Evolutionary conservation across 2,888 invertebrate genomes (phyloP).

Genomic region (Chalcosyrphus nemorum): DNA sequence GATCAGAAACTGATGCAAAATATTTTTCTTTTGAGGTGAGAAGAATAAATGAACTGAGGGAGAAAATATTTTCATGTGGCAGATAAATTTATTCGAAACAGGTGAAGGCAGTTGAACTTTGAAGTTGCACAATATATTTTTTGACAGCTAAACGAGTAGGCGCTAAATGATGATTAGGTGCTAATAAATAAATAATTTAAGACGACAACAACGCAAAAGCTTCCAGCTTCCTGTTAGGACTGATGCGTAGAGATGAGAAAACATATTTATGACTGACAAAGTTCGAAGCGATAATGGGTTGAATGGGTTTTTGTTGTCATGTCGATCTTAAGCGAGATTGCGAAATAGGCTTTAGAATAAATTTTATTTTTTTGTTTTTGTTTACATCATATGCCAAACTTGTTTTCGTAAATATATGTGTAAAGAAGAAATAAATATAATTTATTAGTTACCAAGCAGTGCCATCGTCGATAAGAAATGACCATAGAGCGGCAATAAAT

Average conservation of each 20-base stretch:
- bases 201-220: not conserved
- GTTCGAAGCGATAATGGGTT: too few relatives aligned
- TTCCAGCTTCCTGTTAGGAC: not conserved
- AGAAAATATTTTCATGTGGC: not conserved
- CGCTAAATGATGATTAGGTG: not conserved
- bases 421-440: too few relatives aligned
- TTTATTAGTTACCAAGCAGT: too few relatives aligned
- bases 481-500: too few relatives aligned
- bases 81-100: not conserved
- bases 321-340: too few relatives aligned
- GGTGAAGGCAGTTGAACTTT: not conserved
- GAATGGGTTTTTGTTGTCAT: too few relatives aligned
- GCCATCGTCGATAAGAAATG: too few relatives aligned
- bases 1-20: not conserved
- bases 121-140: not conserved
- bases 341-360: too few relatives aligned
- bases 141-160: not conserved
- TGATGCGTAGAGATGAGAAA: not conserved
- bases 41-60: not conserved
- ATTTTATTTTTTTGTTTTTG: too few relatives aligned
- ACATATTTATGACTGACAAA: too few relatives aligned
- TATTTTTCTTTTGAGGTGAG: not conserved
- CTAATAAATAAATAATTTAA: not conserved
- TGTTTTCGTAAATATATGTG: too few relatives aligned
- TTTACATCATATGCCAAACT: too few relatives aligned